Evolutionary conservation across 2,888 invertebrate species (phyloP).

Genomic region (Acanthococcus lagerstroemiae): DNA sequence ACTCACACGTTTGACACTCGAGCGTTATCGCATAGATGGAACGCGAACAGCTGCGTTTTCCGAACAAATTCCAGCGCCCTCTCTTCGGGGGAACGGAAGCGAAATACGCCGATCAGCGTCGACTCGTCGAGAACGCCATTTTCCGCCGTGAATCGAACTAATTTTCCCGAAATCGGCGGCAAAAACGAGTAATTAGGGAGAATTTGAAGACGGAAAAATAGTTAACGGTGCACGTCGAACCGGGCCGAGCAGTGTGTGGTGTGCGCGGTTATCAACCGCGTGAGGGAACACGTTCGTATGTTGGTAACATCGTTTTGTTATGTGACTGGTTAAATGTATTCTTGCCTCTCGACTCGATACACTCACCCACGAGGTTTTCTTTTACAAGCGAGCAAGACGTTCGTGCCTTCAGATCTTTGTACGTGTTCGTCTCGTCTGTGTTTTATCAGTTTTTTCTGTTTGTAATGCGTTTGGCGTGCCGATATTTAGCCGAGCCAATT

Average conservation of each 20-base stretch:
- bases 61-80: too few species aligned
- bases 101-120: too few species aligned
- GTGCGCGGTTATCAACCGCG: too few species aligned
- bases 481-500: slow-evolving; percentile 10
- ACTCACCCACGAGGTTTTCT: slow-evolving; percentile 27
- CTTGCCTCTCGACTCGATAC: slow-evolving; percentile 4
- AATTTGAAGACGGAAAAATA: background rate
- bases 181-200: background rate
- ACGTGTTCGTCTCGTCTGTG: slow-evolving; percentile 17
- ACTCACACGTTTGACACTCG: too few species aligned
- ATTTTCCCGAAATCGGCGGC: background rate
- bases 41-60: too few species aligned
- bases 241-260: too few species aligned
- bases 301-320: slow-evolving; percentile 5
- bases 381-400: slow-evolving; percentile 21
- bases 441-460: slow-evolving; percentile 10
- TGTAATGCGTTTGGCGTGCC: slow-evolving; percentile 22
- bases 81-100: too few species aligned
- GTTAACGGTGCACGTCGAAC: too few species aligned
- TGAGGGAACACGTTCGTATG: background rate
- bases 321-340: slow-evolving; percentile 9
- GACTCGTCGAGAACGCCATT: too few species aligned
- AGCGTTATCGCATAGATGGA: too few species aligned
- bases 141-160: too few species aligned
- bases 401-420: slow-evolving; percentile 18